A percentile compares a stretch with the other conserved stretches of the same genome.
Conservation (phyloP, 1,140 invertebrate species). For the Pseudomyrmex dendroicus region DNA sequence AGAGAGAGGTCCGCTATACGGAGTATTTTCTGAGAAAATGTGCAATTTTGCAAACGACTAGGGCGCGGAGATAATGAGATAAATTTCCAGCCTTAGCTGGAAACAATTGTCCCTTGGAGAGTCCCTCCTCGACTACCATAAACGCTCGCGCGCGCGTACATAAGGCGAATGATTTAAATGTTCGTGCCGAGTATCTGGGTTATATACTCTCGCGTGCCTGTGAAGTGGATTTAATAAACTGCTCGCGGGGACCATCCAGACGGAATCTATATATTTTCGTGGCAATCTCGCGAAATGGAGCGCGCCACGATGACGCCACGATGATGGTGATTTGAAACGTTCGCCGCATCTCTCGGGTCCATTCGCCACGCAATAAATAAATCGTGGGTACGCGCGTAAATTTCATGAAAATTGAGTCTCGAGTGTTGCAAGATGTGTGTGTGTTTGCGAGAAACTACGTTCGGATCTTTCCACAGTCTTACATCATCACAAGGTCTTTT, state of each 20-base stretch:
- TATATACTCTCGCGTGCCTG: constrained; percentile 39
- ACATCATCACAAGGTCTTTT: too few relatives aligned
- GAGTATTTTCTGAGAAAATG: constrained; percentile 22
- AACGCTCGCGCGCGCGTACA: constrained; percentile 7
- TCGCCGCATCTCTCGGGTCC: not conserved
- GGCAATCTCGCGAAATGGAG: constrained; percentile 34
- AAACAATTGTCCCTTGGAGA: constrained; percentile 56
- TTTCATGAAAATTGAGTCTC: not conserved
- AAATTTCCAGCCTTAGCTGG: constrained; percentile 56
- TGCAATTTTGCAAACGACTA: constrained; percentile 25
- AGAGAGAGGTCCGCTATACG: not conserved
- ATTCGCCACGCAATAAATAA: not conserved
- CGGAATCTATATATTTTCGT: constrained; percentile 59
- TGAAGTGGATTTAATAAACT: constrained; percentile 65
- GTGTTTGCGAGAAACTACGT: too few relatives aligned
- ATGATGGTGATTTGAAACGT: not conserved
- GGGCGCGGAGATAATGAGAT: constrained; percentile 62
- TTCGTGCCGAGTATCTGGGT: constrained; percentile 43
- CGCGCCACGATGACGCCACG: not conserved
- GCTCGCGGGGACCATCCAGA: not conserved
- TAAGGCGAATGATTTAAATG: constrained; percentile 44
- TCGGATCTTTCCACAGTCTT: too few relatives aligned
- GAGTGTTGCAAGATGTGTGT: too few relatives aligned
- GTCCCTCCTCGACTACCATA: constrained; percentile 47
- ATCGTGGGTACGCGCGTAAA: not conserved